phyloP scores from a whole-genome alignment of 2,888 invertebrate genomes.

The Protonemura montana region DNA sequence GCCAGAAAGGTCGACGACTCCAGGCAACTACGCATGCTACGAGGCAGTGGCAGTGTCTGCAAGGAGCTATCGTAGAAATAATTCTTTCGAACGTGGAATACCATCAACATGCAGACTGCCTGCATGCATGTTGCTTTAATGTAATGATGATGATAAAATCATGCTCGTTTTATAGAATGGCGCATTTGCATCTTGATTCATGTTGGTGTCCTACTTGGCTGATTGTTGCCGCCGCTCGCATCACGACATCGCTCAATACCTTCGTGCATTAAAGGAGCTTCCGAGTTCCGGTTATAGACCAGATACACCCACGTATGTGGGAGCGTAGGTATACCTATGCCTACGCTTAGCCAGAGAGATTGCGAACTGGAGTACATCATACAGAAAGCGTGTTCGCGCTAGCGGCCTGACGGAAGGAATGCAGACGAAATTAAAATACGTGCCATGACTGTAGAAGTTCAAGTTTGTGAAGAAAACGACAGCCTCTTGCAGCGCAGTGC shows the following conservation, averaged over 20 bases:
- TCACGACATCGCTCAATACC: slow-evolving; percentile 21
- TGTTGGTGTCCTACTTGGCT: slow-evolving; percentile 32
- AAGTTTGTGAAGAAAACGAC: neutral
- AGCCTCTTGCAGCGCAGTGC: neutral
- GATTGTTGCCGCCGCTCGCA: neutral
- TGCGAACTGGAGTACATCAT: slow-evolving; percentile 36
- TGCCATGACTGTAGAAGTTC: slow-evolving; percentile 21
- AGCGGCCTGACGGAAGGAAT: neutral
- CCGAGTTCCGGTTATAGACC: slow-evolving; percentile 38
- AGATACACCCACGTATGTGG: slow-evolving; percentile 25
- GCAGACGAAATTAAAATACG: slow-evolving; percentile 8
- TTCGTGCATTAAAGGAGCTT: slow-evolving; percentile 22
- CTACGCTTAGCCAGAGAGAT: neutral
- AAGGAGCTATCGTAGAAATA: too few species aligned
- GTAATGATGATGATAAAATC: neutral
- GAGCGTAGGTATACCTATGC: neutral
- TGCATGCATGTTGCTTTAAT: neutral
- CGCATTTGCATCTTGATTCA: neutral
- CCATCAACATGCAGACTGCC: too few species aligned
- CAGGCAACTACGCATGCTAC: neutral
- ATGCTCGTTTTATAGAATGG: neutral
- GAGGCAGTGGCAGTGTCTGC: too few species aligned
- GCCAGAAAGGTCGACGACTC: slow-evolving; percentile 30
- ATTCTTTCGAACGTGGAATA: too few species aligned
- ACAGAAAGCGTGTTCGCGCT: slow-evolving; percentile 32